Evolutionary conservation across 2,113 vertebrate species (phyloP).

Genomic region (Stegastes partitus): DNA sequence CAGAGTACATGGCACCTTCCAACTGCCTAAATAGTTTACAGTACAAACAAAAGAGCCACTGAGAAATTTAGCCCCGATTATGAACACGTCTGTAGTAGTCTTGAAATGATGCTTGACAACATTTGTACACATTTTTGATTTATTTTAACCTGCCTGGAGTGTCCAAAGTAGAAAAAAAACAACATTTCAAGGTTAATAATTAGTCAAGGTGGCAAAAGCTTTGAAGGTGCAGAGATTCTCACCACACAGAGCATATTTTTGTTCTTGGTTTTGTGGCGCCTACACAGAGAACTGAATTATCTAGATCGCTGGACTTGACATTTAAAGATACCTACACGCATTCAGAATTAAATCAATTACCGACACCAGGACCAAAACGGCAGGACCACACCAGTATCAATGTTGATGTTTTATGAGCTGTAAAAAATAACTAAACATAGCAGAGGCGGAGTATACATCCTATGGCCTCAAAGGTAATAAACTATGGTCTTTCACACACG

Average conservation of each 20-base stretch:
- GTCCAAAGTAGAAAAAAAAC: neutral
- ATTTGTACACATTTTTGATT: neutral
- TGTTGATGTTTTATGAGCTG: constrained; percentile 66
- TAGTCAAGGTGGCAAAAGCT: constrained; percentile 3
- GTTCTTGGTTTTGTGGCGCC: neutral
- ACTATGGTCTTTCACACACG: constrained; percentile 57
- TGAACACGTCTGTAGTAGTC: neutral
- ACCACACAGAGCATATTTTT: neutral
- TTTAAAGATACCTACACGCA: constrained; percentile 11
- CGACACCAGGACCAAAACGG: constrained; percentile 36
- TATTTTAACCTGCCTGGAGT: neutral
- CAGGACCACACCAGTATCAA: constrained; percentile 73
- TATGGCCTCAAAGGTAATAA: constrained; percentile 72
- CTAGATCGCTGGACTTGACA: constrained; percentile 20
- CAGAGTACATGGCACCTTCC: constrained; percentile 83
- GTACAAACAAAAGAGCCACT: constrained; percentile 30
- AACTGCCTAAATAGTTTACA: constrained; percentile 83
- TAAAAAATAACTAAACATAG: constrained; percentile 66
- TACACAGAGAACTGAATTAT: neutral
- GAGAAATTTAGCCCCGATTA: neutral
- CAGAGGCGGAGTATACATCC: constrained; percentile 48
- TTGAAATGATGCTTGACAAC: neutral
- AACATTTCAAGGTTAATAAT: constrained; percentile 6
- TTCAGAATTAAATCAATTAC: constrained; percentile 60
- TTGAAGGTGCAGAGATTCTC: neutral